Percentiles rank a stretch among this genome's conserved stretches.
Evolutionary conservation across 2,113 vertebrate species (phyloP).

Genomic region (Sitta europaea): DNA sequence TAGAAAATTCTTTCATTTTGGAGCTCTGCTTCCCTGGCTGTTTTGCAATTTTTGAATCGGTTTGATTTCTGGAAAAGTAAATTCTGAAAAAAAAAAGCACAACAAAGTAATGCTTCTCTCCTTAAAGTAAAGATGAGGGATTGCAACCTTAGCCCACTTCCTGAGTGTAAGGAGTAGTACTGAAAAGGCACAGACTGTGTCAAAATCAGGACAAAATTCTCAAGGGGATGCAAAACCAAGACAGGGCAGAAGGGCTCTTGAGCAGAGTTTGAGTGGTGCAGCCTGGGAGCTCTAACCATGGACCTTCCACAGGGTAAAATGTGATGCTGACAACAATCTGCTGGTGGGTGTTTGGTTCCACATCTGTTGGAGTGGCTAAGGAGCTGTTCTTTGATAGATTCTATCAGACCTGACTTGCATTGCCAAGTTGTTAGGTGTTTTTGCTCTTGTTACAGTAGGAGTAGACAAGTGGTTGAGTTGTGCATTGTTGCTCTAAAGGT

Average conservation of each 20-base stretch:
- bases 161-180: background rate
- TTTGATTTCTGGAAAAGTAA: background rate
- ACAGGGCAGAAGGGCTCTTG: background rate
- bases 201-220: background rate
- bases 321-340: background rate
- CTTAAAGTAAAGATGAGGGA: background rate
- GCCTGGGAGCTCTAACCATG: background rate
- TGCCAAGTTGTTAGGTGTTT: background rate
- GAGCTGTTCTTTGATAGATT: background rate
- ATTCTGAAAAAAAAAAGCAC: background rate
- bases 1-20: background rate
- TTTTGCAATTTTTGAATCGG: background rate
- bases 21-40: background rate
- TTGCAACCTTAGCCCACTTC: background rate
- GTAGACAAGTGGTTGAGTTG: background rate
- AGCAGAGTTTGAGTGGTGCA: background rate
- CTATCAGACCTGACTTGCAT: accelerated
- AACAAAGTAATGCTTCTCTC: background rate
- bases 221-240: background rate
- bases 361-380: background rate
- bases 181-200: background rate
- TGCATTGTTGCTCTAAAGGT: background rate
- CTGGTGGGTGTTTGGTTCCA: background rate
- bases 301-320: background rate
- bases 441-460: background rate